These are phyloP conservation scores for Erinaceus europaeus DNA, from an alignment of 2,113 vertebrate genomes.

Conservation along the genomic window DNA sequence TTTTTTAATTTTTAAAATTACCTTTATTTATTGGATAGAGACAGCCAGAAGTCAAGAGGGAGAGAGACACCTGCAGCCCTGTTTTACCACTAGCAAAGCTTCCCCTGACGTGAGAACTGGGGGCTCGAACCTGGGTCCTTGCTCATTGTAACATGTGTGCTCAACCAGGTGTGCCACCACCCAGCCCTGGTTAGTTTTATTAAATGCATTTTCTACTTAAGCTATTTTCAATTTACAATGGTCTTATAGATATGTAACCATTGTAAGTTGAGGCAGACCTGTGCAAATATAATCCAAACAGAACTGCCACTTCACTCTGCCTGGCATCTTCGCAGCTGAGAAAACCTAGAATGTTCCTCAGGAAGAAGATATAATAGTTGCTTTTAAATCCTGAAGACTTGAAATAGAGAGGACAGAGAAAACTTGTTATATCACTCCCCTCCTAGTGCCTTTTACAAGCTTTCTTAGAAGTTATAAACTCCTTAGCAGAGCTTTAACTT, in stretches of 20 bases:
- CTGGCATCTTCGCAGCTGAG: neutral
- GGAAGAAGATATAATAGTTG: neutral
- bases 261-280: neutral
- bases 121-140: too few species aligned
- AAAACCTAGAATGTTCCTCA: neutral
- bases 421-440: neutral
- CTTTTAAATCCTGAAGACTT: neutral
- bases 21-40: too few species aligned
- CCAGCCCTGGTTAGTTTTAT: neutral
- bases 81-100: too few species aligned
- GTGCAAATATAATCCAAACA: neutral
- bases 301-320: neutral
- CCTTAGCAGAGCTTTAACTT: too few species aligned
- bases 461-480: conserved; percentile 16
- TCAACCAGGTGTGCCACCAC: too few species aligned
- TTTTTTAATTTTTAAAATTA: too few species aligned
- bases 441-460: neutral
- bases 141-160: too few species aligned
- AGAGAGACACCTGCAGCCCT: too few species aligned
- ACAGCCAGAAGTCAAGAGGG: too few species aligned
- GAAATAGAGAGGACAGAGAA: neutral
- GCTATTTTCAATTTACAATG: neutral
- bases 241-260: neutral
- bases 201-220: neutral
- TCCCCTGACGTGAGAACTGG: too few species aligned